These are phyloP conservation scores for Atta colombica DNA, from an alignment of 1,140 invertebrate genomes.

Conservation along the genomic window DNA sequence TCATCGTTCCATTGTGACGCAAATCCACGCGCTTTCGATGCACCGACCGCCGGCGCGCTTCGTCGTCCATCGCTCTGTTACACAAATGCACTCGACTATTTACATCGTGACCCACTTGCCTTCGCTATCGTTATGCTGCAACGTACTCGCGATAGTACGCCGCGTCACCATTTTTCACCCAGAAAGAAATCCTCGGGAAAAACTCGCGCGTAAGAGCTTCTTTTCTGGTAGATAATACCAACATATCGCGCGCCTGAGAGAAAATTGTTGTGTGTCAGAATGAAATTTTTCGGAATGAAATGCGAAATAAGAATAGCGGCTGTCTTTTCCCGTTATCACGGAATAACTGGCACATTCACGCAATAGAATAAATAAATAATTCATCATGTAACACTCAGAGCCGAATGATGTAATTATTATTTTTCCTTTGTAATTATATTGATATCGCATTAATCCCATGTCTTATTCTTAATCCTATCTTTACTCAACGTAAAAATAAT, in stretches of 20 bases:
- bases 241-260: constrained; percentile 7
- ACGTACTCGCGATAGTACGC: constrained; percentile 47
- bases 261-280: constrained; percentile 15
- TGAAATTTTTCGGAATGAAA: constrained; percentile 21
- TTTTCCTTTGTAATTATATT: background rate
- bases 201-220: constrained; percentile 48
- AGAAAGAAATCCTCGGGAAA: constrained; percentile 42
- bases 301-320: background rate
- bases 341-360: background rate
- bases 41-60: constrained; percentile 74
- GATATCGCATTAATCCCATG: background rate
- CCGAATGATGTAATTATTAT: background rate
- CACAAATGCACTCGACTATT: constrained; percentile 63
- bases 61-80: constrained; percentile 32
- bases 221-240: constrained; percentile 27
- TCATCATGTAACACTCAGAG: background rate
- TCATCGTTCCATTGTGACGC: constrained; percentile 73
- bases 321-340: background rate
- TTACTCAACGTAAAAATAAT: background rate
- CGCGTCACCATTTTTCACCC: constrained; percentile 53
- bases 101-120: constrained; percentile 63
- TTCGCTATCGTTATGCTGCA: constrained; percentile 55
- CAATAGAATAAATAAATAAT: constrained; percentile 9
- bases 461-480: constrained; percentile 3
- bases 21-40: constrained; percentile 67